Evolutionary conservation across 2,797 vertebrate species (phyloP).

Genomic region (Prionace glauca): DNA sequence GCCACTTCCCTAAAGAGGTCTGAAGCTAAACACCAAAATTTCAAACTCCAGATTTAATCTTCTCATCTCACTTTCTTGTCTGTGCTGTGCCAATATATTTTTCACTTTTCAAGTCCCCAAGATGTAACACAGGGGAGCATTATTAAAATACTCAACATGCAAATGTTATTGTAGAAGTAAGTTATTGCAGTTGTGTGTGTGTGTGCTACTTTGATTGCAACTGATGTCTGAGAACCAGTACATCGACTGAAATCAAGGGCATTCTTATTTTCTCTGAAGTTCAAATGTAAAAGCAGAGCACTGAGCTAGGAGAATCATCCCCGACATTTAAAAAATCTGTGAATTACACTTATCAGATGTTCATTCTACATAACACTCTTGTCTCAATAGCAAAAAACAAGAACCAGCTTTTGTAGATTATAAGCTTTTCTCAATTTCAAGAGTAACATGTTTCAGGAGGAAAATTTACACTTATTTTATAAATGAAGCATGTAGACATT

Average conservation of each 20-base stretch:
- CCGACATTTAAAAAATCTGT: not conserved
- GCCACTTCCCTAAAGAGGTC: not conserved
- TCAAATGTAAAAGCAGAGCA: not conserved
- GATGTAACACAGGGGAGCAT: not conserved
- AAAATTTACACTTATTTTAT: not conserved
- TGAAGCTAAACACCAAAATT: not conserved
- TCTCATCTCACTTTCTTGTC: not conserved
- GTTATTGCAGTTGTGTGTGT: not conserved
- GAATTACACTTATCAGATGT: not conserved
- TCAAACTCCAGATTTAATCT: not conserved
- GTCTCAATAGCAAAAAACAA: not conserved
- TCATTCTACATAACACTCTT: not conserved
- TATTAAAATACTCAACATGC: not conserved
- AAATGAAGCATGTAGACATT: not conserved
- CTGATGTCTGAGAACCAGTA: not conserved
- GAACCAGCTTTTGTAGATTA: not conserved
- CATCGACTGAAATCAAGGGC: not conserved
- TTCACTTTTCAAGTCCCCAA: not conserved
- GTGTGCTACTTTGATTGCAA: not conserved
- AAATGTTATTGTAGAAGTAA: not conserved
- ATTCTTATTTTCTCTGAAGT: not conserved
- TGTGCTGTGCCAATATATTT: not conserved
- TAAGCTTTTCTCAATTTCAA: not conserved
- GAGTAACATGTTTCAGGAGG: not conserved
- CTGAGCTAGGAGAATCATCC: too few species aligned